phyloP scores from a whole-genome alignment of 2,797 vertebrate species.

The Avahi laniger region DNA sequence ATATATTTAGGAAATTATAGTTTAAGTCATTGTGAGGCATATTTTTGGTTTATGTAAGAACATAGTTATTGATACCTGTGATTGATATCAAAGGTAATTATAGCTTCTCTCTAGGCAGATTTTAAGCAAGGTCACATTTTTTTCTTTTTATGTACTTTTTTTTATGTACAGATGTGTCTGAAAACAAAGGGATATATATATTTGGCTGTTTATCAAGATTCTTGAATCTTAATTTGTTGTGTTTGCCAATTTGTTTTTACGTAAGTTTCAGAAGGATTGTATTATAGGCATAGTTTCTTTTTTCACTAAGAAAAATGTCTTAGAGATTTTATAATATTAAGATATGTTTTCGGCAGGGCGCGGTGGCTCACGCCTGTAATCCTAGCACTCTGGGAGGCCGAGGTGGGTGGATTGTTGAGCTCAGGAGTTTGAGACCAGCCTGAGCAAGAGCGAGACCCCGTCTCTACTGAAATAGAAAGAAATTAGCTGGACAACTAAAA shows the following conservation, averaged over 20 bases:
- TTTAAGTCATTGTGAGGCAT: not conserved
- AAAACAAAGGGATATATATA: not conserved
- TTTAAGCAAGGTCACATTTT: not conserved
- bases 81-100: no score
- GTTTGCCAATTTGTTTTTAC: not conserved
- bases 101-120: not conserved
- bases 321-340: not conserved
- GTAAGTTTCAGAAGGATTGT: not conserved
- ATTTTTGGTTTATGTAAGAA: slow-evolving; percentile 5
- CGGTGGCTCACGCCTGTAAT: no score
- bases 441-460: no score
- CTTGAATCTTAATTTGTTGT: not conserved
- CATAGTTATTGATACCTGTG: not conserved
- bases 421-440: no score
- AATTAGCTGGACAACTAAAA: no score
- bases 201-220: not conserved
- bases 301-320: not conserved
- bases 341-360: not conserved
- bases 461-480: no score
- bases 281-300: not conserved
- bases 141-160: not conserved
- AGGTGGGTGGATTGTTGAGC: no score
- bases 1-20: not conserved
- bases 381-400: no score
- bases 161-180: not conserved